Base-by-base conservation (phyloP, 2,888 invertebrate genomes). In the Lamellibrachia columna region DNA sequence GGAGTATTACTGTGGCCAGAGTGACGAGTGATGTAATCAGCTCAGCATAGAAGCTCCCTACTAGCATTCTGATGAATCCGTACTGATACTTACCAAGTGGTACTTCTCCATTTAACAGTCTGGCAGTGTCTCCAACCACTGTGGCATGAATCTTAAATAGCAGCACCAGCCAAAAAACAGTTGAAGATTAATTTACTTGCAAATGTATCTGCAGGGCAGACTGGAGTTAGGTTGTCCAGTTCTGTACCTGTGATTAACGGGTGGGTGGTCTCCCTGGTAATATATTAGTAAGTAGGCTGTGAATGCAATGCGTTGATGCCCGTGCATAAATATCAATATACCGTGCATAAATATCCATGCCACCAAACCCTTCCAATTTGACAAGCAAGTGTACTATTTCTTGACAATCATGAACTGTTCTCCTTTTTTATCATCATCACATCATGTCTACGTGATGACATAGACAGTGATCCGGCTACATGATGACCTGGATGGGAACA, bases 1-100 rank as follows among this genome's bases (percentile, higher is more conserved):
- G 3, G 22, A 75, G 75, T 15, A 75, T 15, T 75, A n/a, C n/a
- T 15, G 4, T 6, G 22, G 22, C 40, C 40, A 15, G 75, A 75
- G 75, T 75, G 75, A 75, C 75, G 22, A 75, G 75, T 75, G 75
- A 75, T 75, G 75, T 22, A 75, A 75, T 75, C 75, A 75, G 75
- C 22, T n/a, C 22, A 4, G 75, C 6, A 75, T n/a, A 75, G 75
- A 75, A 22, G 75, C 75, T 75, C 75, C n/a, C n/a, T 75, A n/a
- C 75, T n/a, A 75, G 75, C 75, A 15, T 75, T 75, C 75, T 75
- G 75, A 75, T 22, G 75, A 75, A 75, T 75, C 75, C 75, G n/a
- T 75, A 15, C 6, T 22, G 2, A n/a, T 15, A 3, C 75, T n/a
- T n/a, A 22, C 75, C 22, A 6, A 15, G n/a, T 22, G 75, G 75